These are phyloP conservation scores for Margaritifera margaritifera DNA, from an alignment of 2,888 invertebrate species.

Conservation along the genomic window DNA sequence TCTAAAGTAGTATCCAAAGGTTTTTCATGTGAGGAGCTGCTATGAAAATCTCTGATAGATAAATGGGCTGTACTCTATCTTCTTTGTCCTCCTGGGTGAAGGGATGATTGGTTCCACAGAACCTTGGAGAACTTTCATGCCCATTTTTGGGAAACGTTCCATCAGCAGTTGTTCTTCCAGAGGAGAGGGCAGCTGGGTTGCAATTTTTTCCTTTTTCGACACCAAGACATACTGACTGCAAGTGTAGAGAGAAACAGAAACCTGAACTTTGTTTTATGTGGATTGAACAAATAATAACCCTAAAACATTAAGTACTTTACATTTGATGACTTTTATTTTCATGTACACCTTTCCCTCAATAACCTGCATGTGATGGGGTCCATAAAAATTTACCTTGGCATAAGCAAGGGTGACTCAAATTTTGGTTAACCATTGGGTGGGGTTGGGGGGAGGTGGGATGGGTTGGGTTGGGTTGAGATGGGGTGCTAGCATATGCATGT, in stretches of 20 bases:
- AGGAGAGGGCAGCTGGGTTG: conserved; percentile 52
- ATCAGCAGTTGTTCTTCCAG: conserved; percentile 62
- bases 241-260: conserved; percentile 12
- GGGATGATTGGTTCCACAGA: conserved; percentile 26
- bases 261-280: neutral
- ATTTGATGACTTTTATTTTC: too few relatives aligned
- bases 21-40: neutral
- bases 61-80: conserved; percentile 34
- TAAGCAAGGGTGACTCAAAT: too few relatives aligned
- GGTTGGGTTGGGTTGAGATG: too few relatives aligned
- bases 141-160: conserved; percentile 58
- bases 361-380: too few relatives aligned
- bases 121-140: conserved; percentile 43
- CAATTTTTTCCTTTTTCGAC: conserved; percentile 42
- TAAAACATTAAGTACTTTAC: neutral
- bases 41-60: conserved; percentile 32
- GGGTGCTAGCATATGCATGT: too few relatives aligned
- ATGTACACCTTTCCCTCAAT: too few relatives aligned
- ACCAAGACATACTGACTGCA: conserved; percentile 63
- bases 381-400: too few relatives aligned
- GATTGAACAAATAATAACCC: neutral
- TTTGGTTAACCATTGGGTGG: too few relatives aligned
- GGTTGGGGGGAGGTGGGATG: too few relatives aligned
- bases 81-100: conserved; percentile 31
- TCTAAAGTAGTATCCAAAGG: neutral